Evolutionary conservation across 64 coral and sea anemone species (phyloP), one percentile per base, ranked within the genome.

Genomic region (Acropora tenuis): DNA sequence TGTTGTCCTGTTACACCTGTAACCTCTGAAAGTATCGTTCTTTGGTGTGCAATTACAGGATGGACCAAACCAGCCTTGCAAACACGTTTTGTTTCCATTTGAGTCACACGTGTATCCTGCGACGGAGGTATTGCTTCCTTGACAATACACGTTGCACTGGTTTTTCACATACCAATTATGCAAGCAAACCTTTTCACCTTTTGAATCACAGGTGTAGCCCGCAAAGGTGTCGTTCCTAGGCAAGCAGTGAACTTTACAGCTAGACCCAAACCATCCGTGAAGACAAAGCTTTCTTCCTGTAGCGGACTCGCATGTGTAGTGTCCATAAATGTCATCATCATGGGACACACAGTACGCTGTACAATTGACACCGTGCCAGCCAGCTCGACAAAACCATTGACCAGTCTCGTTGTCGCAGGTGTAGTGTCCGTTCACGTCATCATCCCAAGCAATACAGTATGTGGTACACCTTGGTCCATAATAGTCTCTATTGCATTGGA

Each of bases 401-500:
- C 95, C 95, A n/a, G 91, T 88, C 40, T 71, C 78, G 13, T 90
- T 82, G 52, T 90, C 50, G 47, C 95, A 96, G 10, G 88, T 96
- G 68, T 88, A 96, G 48, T 96, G 95, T 47, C 91, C 91, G 8
- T 50, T 63, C 8, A 58, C 78, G 52, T 48, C 75, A 82, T 93
- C 91, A 48, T 93, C 83, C 50, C 50, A 88, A 80, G 88, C 77
- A 8, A 96, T 40, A 83, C 95, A 96, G 67, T 88, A 65, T 17
- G 87, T 93, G 42, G 91, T 96, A 47, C 95, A 96, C 17, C 18
- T 90, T 8, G 82, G 17, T 9, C 91, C 95, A 50, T 96, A 96
- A 87, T 96, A 93, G 80, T 96, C 95, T 17, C 49, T 63, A 74
- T 82, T 90, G 47, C 95, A 96, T 53, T 91, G 88, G 43, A 94